Conservation (phyloP, 2,797 vertebrate species). For the Hemibagrus guttatus region DNA sequence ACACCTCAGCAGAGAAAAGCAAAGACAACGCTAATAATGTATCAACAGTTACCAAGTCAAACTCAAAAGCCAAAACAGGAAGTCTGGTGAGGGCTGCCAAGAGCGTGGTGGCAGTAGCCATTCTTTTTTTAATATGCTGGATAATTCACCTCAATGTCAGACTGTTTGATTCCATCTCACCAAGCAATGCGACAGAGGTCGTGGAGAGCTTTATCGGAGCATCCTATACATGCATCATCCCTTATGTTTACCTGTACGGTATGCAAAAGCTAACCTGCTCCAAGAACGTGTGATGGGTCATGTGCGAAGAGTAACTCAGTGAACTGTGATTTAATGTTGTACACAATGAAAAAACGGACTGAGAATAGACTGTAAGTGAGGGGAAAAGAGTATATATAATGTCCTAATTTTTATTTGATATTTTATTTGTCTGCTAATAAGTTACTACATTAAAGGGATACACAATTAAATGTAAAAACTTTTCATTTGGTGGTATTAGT, state of each 20-base stretch:
- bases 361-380: neutral
- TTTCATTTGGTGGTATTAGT: neutral
- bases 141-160: conserved; percentile 73
- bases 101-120: conserved; percentile 77
- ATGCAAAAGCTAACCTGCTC: conserved; percentile 73
- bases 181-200: conserved; percentile 64
- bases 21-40: neutral
- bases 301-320: neutral
- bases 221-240: conserved; percentile 78
- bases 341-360: neutral
- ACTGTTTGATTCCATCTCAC: conserved; percentile 69
- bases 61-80: conserved; percentile 55
- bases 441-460: no score
- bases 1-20: conserved; percentile 21
- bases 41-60: neutral
- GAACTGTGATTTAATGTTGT: neutral
- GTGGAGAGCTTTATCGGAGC: conserved; percentile 73
- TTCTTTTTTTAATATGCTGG: conserved; percentile 79
- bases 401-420: neutral
- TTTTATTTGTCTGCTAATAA: neutral
- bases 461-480: no score
- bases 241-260: conserved; percentile 77
- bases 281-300: conserved; percentile 8
- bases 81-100: conserved; percentile 74
- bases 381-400: neutral